Percentiles rank a stretch among this genome's conserved stretches.
These are phyloP conservation scores for Microctonus aethiopoides DNA, from an alignment of 2,888 invertebrate genomes.

Conservation along the genomic window DNA sequence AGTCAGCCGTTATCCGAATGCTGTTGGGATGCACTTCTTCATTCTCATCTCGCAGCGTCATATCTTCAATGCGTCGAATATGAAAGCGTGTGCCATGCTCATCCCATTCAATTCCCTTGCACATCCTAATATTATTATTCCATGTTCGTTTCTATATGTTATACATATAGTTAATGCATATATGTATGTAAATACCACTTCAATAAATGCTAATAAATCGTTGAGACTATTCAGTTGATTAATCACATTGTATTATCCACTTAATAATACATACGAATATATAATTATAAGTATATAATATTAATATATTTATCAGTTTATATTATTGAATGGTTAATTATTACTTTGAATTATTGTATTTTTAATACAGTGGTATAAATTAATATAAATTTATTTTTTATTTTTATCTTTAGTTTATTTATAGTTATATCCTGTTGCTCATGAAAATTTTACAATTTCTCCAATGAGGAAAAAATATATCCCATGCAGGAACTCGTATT, in stretches of 20 bases:
- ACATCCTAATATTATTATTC: not conserved
- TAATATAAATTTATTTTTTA: too few species aligned
- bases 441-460: constrained; percentile 16
- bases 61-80: constrained; percentile 16
- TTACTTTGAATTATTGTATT: too few species aligned
- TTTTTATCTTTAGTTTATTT: too few species aligned
- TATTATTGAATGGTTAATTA: too few species aligned
- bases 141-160: too few species aligned
- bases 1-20: constrained; percentile 33
- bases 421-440: not conserved
- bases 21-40: constrained; percentile 37
- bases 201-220: not conserved
- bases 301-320: not conserved
- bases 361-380: too few species aligned
- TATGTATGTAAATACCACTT: too few species aligned
- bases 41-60: constrained; percentile 20
- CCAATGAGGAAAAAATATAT: too few species aligned
- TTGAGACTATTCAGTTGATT: too few species aligned
- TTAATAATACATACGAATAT: too few species aligned
- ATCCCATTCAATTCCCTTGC: not conserved
- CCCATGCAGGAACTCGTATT: not conserved
- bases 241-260: too few species aligned
- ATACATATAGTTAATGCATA: too few species aligned
- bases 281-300: not conserved
- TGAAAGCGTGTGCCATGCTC: not conserved